Conservation (phyloP, 2,113 vertebrate genomes). For the Mastomys coucha region DNA sequence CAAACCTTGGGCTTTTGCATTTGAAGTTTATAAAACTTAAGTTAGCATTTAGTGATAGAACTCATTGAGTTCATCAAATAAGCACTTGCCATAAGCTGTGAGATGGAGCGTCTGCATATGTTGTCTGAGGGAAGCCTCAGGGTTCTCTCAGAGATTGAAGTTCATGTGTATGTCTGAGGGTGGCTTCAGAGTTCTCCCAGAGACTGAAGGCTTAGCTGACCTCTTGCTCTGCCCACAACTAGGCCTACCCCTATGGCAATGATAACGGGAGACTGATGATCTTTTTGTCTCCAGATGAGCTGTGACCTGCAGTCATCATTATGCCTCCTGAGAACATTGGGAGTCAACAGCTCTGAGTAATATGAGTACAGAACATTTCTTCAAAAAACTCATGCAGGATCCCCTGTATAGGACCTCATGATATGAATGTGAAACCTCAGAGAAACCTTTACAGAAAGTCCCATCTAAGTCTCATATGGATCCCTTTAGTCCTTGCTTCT, state of each 20-base stretch:
- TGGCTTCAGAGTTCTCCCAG: neutral
- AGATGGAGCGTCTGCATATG: neutral
- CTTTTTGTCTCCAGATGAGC: neutral
- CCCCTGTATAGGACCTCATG: neutral
- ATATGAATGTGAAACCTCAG: neutral
- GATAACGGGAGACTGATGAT: neutral
- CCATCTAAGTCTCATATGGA: neutral
- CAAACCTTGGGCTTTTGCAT: neutral
- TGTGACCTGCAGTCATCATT: neutral
- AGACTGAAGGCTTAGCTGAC: neutral
- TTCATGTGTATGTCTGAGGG: neutral
- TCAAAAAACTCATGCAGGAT: neutral
- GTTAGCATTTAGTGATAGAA: neutral
- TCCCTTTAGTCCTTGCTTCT: neutral
- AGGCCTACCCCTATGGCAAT: neutral
- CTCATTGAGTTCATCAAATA: neutral
- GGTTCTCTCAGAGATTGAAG: neutral
- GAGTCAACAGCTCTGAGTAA: neutral
- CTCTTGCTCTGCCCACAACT: neutral
- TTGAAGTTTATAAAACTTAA: neutral
- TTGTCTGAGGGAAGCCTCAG: neutral
- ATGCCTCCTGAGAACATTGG: conserved; percentile 9
- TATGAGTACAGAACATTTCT: neutral
- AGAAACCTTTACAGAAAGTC: neutral
- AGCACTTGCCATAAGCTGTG: neutral